Evolutionary conservation across 2,113 vertebrate genomes (phyloP), one percentile per base, ranked within the genome.

Genomic region (Perca fluviatilis): DNA sequence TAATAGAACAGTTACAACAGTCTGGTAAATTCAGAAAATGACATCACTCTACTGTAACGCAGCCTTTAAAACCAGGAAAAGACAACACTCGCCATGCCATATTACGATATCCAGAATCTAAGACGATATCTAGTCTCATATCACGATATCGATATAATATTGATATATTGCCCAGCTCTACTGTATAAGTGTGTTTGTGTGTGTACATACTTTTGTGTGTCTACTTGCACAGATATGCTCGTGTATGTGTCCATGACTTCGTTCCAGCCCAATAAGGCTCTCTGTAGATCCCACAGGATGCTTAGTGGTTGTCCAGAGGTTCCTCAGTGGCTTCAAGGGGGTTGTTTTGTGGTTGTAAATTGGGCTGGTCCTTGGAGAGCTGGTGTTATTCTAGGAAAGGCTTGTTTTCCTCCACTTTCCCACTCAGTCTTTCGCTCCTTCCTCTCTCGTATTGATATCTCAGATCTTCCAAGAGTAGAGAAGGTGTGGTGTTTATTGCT

Each of bases 331-430:
- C 80, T 91, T 40, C 81, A 83, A 89, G 86, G 86, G 77, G 88
- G 89, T 88, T 93, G 92, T 94, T 93, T 93, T 88, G 91, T 89
- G 91, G 87, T 93, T 91, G 90, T 89, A 92, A 93, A 92, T 92
- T 92, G 91, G 91, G 87, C 85, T 65, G 86, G 90, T 85, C 90
- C 88, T 88, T 79, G 27, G 93, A 94, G 92, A 91, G 84, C 80
- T 72, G 49, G 49, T 89, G 92, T 93, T 93, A 93, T 94, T 93
- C 89, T 91, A 89, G 91, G 91, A 94, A 93, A 90, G 86, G 62
- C 83, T 86, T 86, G 86, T 93, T 92, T 91, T 91, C 77, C 47
- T 91, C 82, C 62, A 82, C 46, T 83, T 82, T 82, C 80, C 80
- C 79, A 30, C 75, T 86, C 77, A 61, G 71, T 72, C 87, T 87